These are phyloP conservation scores for Harpalus rufipes DNA, from an alignment of 2,888 invertebrate genomes.

Conservation along the genomic window DNA sequence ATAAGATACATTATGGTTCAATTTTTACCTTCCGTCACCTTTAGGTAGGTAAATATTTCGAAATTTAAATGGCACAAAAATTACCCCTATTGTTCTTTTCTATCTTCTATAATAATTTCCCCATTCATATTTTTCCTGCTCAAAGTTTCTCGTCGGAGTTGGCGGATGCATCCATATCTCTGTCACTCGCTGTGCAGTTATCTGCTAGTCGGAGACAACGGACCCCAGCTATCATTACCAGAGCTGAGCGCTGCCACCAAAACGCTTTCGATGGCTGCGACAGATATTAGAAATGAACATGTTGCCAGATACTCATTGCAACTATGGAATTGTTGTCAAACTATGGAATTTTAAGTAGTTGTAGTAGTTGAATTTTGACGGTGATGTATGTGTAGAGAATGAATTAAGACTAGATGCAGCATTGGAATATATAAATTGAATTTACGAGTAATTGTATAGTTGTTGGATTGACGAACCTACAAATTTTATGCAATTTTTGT, in stretches of 20 bases:
- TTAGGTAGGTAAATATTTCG: no score
- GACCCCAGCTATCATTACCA: constrained; percentile 48
- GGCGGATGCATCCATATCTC: constrained; percentile 40
- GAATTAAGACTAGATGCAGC: background rate
- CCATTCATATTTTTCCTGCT: constrained; percentile 11
- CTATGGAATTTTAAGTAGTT: constrained; percentile 6
- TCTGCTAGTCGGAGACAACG: constrained; percentile 13
- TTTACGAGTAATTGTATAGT: no score
- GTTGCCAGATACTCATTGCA: background rate
- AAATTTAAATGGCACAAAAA: no score
- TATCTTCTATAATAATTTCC: background rate
- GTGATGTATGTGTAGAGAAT: background rate
- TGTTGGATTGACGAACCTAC: no score
- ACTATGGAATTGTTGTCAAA: background rate
- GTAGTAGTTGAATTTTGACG: background rate
- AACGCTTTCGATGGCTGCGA: background rate
- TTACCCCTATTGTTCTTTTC: background rate
- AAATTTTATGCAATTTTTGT: no score
- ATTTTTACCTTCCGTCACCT: no score
- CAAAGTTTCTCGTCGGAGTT: background rate
- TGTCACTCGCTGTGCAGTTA: constrained; percentile 3
- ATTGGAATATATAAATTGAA: no score
- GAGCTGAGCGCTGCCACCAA: constrained; percentile 24
- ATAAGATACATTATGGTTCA: no score
- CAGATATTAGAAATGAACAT: constrained; percentile 19